A percentile compares a stretch with the other conserved stretches of the same genome.
phyloP scores from a whole-genome alignment of 2,888 invertebrate species.

The Hartigia nigra region DNA sequence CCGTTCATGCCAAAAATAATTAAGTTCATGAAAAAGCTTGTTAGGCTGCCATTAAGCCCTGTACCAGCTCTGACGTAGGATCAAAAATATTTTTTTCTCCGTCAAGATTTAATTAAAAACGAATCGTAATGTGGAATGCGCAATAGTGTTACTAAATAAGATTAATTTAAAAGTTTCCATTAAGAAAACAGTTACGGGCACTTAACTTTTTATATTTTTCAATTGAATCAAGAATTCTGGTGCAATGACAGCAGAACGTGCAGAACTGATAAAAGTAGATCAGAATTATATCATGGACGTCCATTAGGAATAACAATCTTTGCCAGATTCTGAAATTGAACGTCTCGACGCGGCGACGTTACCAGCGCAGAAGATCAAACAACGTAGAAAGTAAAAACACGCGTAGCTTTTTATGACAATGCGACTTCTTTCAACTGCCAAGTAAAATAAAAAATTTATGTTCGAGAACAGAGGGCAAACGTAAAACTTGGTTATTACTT shows the following conservation, averaged over 20 bases:
- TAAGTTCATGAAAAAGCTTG: background rate
- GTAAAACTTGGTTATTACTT: background rate
- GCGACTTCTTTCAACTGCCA: conserved; percentile 29
- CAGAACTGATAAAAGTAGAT: background rate
- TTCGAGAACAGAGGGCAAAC: background rate
- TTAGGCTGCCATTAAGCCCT: background rate
- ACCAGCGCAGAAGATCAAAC: background rate
- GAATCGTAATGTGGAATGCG: background rate
- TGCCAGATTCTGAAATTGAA: background rate
- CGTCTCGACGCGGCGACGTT: background rate
- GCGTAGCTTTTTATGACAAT: conserved; percentile 25
- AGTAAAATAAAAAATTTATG: background rate
- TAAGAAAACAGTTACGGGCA: background rate
- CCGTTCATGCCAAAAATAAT: background rate
- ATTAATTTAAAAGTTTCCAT: background rate
- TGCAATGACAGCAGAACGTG: background rate
- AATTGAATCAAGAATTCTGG: background rate
- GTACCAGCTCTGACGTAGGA: background rate
- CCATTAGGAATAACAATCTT: background rate
- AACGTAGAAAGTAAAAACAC: background rate
- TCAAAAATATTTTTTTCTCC: background rate
- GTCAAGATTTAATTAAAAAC: background rate
- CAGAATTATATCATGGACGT: background rate
- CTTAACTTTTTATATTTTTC: background rate
- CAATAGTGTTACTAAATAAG: background rate